Conservation (phyloP, 2,113 vertebrate genomes). For the Protobothrops flavoviridis region DNA sequence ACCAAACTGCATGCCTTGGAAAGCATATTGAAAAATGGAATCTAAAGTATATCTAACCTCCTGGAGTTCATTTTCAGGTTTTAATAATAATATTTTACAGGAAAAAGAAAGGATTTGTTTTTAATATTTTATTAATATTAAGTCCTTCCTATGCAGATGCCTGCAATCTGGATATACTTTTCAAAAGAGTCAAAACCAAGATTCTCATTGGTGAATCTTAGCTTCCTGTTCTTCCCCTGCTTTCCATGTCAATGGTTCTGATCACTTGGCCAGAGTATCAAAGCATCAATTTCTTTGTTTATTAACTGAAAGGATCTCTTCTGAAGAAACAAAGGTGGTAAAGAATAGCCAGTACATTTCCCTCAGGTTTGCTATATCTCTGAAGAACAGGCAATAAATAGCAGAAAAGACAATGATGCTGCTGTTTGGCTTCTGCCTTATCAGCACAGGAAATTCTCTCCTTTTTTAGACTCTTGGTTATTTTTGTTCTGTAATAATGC, state of each 20-base stretch:
- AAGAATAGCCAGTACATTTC: neutral
- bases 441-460: slow-evolving; percentile 65
- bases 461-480: slow-evolving; percentile 62
- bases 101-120: neutral
- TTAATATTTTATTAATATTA: neutral
- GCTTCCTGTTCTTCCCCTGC: neutral
- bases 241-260: accelerated
- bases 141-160: neutral
- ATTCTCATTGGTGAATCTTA: neutral
- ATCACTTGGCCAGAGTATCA: neutral
- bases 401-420: slow-evolving; percentile 60
- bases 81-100: neutral
- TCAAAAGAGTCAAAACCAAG: neutral
- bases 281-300: neutral
- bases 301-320: neutral
- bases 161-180: neutral
- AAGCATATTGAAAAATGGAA: neutral
- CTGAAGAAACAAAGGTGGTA: neutral
- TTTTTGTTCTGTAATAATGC: slow-evolving; percentile 68
- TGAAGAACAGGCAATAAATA: slow-evolving; percentile 54
- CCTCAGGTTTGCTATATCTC: slow-evolving; percentile 7
- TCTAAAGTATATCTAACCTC: neutral
- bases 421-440: slow-evolving; percentile 56
- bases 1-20: neutral
- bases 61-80: neutral